Evolutionary conservation across 2,888 invertebrate species (phyloP), one percentile per base, ranked within the genome.

Genomic region (Thelaira solivaga): DNA sequence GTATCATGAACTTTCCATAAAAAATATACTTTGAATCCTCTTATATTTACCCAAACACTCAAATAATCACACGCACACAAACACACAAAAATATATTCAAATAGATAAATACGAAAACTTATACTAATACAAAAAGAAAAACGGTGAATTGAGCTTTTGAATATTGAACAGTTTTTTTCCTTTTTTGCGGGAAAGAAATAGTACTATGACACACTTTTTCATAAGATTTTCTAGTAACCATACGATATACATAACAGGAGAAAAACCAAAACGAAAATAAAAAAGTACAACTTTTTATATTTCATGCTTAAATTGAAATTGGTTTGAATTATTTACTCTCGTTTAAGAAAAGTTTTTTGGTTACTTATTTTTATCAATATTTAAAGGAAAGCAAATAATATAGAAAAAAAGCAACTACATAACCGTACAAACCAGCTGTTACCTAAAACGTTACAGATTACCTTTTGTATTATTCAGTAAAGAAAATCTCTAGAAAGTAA

Each of bases 121-220:
- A 29, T n/a, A 10, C 20, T 31, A 26, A 41, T 24, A 36, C 45
- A 39, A 31, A 64, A 16, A 26, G n/a, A 57, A 11, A 68, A 68
- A 36, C 36, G 62, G 41, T 59, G 73, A 49, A 57, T 49, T 20
- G 22, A 73, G 73, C 57, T 77, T 77, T 77, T 77, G 77, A 77
- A 77, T 77, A 77, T 77, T 77, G 77, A 77, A 68, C 73, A 77
- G 68, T 57, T 73, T 77, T 57, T 64, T 77, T 57, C 36, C 47
- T 20, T 55, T 68, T 26, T 68, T 73, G 57, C 41, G 29, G 36
- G 49, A 55, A 61, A 8, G 24, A 13, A 71, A 72, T 72, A 64
- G 29, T 53, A 45, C 45, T 36, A 41, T 45, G 55, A 73, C 72
- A 73, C 31, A 64, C 47, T 73, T 73, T 64, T 73, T 64, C 18